Evolutionary conservation across 2,888 invertebrate species (phyloP), one percentile per base, ranked within the genome.

Genomic region (Dexiosoma caninum): DNA sequence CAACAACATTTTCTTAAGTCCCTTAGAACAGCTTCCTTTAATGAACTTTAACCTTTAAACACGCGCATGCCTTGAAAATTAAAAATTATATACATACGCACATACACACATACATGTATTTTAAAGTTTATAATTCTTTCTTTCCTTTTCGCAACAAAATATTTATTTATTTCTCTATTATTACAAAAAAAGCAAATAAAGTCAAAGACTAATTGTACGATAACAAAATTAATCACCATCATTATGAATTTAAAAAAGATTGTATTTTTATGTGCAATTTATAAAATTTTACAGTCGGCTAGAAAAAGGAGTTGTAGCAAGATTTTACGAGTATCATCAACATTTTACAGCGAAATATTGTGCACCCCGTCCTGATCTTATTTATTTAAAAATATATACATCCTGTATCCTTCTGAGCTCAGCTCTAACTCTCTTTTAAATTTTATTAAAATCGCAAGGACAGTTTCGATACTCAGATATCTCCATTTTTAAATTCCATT

Each of bases 31-130:
- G 42, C 51, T 59, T 70, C 40, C 53, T 60, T 37, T 10, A 16
- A 64, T 69, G 57, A 75, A 75, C 79, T 75, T 79, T 79, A 70
- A 79, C 62, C 79, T 75, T 79, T 78, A 76, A 62, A 55, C 42
- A 14, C 62, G 76, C 76, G 76, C 76, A 77, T 77, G 76, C 40
- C 76, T 62, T 69, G 16, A 40, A 59, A 57, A 23, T 7, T 10
- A 9, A 4, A 44, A 19, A 27, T 46, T 12, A 40, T 40, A 21
- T 6, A 59, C 27, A 1, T 37, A 44, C 6, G 3, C 19, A 57
- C n/a, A n/a, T n/a, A n/a, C n/a, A n/a, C n/a, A n/a, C n/a, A n/a
- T n/a, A n/a, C n/a, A 27, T 30, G 46, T 66, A 66, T 57, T 59
- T 66, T 40, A 30, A 75, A 75, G 57, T 75, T 66, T 49, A 49